Evolutionary conservation across 2,888 invertebrate genomes (phyloP), one percentile per base, ranked within the genome.

Genomic region (Drosophila meridiana): DNA sequence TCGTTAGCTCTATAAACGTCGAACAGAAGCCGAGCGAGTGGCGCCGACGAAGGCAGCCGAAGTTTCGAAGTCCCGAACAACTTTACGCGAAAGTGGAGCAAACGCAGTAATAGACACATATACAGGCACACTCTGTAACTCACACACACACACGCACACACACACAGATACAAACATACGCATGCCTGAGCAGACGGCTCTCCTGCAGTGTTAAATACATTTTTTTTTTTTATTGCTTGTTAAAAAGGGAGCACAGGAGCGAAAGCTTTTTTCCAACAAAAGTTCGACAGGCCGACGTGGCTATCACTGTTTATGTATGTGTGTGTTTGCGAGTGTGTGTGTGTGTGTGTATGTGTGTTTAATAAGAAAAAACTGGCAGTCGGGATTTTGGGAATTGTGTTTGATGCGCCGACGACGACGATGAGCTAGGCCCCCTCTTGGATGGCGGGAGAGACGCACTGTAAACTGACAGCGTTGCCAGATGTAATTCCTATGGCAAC

Each of bases 331-430:
- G 47, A 53, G n/a, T 45, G 42, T 42, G n/a, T 63, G 52, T 48
- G 14, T 69, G 34, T 66, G 43, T 68, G 50, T 67, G 58, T 65
- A 47, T 73, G 59, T 80, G 71, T 79, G 74, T 78, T 88, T 82
- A 88, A 78, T 69, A 73, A 48, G 69, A 73, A 85, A 81, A 78
- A 86, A 83, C 83, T 81, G 85, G 73, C 83, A 76, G 78, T 81
- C 77, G 87, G 83, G 81, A 78, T 77, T 89, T 78, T 69, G 86
- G 87, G 78, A 82, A 83, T 84, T 80, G 76, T 76, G 59, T 74
- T 82, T 78, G 79, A 79, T 76, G 68, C 76, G 72, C 50, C 65
- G 64, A 66, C 68, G 52, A 57, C 59, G 59, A 64, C 57, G 56
- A 53, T 62, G 59, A 58, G 59, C 50, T 45, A 30, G 42, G n/a